These are phyloP conservation scores for Popillia japonica DNA, from an alignment of 1,140 invertebrate genomes.

Conservation along the genomic window DNA sequence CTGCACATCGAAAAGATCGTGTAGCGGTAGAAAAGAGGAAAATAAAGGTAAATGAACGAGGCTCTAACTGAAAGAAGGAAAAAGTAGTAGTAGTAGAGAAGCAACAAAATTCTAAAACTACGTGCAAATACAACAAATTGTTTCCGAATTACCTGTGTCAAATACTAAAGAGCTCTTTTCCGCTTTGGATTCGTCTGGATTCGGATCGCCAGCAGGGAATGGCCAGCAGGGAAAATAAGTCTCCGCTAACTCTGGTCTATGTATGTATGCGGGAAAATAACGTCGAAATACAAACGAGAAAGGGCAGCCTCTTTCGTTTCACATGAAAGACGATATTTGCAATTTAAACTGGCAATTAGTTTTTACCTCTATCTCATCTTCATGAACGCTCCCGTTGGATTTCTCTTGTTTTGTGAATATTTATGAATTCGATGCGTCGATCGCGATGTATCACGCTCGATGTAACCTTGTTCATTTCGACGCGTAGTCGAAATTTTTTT, in stretches of 20 bases:
- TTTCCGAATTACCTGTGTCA: slow-evolving; percentile 33
- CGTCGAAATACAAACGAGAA: neutral
- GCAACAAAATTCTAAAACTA: slow-evolving; percentile 19
- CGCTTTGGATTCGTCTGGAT: neutral
- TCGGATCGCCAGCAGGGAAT: neutral
- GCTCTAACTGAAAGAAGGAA: neutral
- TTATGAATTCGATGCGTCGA: neutral
- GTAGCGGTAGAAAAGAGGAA: neutral
- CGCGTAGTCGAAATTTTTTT: neutral
- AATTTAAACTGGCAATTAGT: slow-evolving; percentile 31
- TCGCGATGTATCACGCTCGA: neutral
- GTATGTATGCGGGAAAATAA: neutral
- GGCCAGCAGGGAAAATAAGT: slow-evolving; percentile 11
- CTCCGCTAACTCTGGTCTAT: neutral
- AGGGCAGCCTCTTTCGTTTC: neutral
- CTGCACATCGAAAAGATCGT: slow-evolving; percentile 9
- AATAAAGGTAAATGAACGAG: slow-evolving; percentile 3
- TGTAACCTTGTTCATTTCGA: neutral
- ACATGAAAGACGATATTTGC: slow-evolving; percentile 25
- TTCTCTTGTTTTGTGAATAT: neutral
- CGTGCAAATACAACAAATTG: slow-evolving; percentile 33
- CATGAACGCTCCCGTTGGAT: neutral
- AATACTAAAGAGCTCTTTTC: slow-evolving; percentile 28
- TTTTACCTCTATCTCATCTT: neutral
- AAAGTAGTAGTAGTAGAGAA: neutral